Conservation (phyloP, 2,888 invertebrate species). For the Callosobruchus maculatus region DNA sequence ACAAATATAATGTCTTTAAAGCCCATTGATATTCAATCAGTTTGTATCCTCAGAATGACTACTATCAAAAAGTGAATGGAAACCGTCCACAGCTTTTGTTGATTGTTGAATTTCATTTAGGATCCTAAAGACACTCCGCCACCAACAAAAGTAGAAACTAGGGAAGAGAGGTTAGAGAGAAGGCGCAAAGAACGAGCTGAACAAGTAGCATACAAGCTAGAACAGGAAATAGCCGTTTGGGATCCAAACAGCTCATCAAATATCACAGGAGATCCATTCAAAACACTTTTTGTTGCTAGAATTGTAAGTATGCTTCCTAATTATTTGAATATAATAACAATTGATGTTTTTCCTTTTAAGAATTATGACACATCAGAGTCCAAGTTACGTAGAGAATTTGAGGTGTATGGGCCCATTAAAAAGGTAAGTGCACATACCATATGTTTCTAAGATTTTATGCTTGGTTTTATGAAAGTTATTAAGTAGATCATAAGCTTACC, state of each 20-base stretch:
- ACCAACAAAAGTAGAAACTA: slow-evolving; percentile 90
- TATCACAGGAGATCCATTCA: slow-evolving; percentile 91
- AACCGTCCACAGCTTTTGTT: no score
- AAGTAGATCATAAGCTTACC: no score
- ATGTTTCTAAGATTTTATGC: neutral
- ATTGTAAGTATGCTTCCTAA: slow-evolving; percentile 66
- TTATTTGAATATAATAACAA: neutral
- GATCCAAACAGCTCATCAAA: slow-evolving; percentile 78
- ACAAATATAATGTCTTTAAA: no score
- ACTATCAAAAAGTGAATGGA: no score
- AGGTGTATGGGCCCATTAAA: slow-evolving; percentile 95
- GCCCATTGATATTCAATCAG: no score
- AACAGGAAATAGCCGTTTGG: slow-evolving; percentile 97
- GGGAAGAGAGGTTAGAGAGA: slow-evolving; percentile 88
- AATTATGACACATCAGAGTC: slow-evolving; percentile 99
- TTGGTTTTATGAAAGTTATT: no score
- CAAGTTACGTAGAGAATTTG: slow-evolving; percentile 94
- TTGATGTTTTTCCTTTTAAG: slow-evolving; percentile 53
- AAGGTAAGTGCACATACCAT: slow-evolving; percentile 60
- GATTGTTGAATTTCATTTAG: slow-evolving; percentile 48
- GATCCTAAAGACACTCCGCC: slow-evolving; percentile 97
- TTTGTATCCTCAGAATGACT: no score
- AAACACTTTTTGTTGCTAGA: slow-evolving; percentile 94
- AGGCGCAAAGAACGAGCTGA: slow-evolving; percentile 90
- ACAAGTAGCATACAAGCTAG: slow-evolving; percentile 95